Evolutionary conservation across 64 coral and sea anemone species (phyloP).

Genomic region (Porites lutea): DNA sequence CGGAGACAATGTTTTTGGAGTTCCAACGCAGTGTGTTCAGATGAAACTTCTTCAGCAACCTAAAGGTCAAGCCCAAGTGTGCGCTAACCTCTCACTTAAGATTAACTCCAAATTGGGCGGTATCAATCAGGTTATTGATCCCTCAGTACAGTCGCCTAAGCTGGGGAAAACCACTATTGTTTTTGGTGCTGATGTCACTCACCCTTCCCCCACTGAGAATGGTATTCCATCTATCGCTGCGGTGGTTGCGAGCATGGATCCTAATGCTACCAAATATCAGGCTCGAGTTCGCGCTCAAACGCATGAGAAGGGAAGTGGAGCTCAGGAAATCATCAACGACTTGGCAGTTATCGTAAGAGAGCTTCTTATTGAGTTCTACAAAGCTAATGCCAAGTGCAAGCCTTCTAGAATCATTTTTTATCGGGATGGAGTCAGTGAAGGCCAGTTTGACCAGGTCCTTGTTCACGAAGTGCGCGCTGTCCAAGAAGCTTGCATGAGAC

Average conservation of each 20-base stretch:
- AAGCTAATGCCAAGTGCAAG: conserved; percentile 43
- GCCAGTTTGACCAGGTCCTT: conserved; percentile 93
- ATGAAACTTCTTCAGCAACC: conserved; percentile 17
- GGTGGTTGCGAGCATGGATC: conserved; percentile 91
- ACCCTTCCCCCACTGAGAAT: conserved; percentile 79
- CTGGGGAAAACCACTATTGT: conserved; percentile 77
- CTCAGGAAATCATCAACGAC: conserved; percentile 81
- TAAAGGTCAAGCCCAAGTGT: conserved; percentile 56
- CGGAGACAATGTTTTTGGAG: conserved; percentile 71
- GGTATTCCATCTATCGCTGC: conserved; percentile 88
- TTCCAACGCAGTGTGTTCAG: conserved; percentile 86
- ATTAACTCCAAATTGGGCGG: conserved; percentile 87
- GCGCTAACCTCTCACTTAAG: conserved; percentile 84
- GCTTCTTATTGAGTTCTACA: conserved; percentile 76
- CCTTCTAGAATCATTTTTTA: conserved; percentile 92
- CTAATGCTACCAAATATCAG: conserved; percentile 72
- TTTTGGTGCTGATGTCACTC: conserved; percentile 93
- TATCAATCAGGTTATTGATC: conserved; percentile 70
- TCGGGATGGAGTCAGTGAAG: conserved; percentile 93
- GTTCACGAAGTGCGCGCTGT: conserved; percentile 87
- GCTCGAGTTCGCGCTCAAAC: conserved; percentile 77
- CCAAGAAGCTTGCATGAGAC: conserved; percentile 76
- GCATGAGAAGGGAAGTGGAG: conserved; percentile 5
- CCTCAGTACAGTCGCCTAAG: background rate
- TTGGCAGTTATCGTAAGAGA: conserved; percentile 81